phyloP scores from a whole-genome alignment of 2,888 invertebrate species.

The Caenorhabditis sp. region DNA sequence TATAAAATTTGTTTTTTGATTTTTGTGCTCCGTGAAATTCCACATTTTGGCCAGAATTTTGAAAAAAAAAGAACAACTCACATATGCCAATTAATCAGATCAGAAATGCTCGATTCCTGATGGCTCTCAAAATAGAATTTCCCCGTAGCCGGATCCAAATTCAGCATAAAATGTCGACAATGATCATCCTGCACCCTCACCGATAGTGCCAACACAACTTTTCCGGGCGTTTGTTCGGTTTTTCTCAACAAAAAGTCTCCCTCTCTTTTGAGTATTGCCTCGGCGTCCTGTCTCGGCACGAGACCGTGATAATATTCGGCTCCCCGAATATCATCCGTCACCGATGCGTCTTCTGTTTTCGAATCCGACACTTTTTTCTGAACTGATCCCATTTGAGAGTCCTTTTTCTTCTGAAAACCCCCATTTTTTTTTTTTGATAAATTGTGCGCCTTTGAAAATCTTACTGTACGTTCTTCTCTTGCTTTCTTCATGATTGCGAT shows the following conservation, averaged over 20 bases:
- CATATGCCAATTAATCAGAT: slow-evolving; percentile 58
- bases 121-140: slow-evolving; percentile 45
- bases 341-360: slow-evolving; percentile 33
- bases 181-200: slow-evolving; percentile 41
- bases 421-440: no score
- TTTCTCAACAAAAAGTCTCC: slow-evolving; percentile 62
- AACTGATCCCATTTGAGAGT: slow-evolving; percentile 34
- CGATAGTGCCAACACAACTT: slow-evolving; percentile 55
- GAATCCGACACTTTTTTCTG: slow-evolving; percentile 17
- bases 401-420: slow-evolving; percentile 36
- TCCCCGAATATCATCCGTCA: slow-evolving; percentile 56
- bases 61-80: slow-evolving; percentile 9
- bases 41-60: not conserved
- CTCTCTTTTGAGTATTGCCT: slow-evolving; percentile 54
- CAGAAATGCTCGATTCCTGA: slow-evolving; percentile 50
- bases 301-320: slow-evolving; percentile 66
- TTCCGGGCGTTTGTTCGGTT: slow-evolving; percentile 54
- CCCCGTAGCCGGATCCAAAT: slow-evolving; percentile 35
- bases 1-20: no score
- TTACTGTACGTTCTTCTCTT: not conserved
- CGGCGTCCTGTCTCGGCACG: slow-evolving; percentile 57
- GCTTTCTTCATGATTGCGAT: not conserved
- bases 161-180: slow-evolving; percentile 57
- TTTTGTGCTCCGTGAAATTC: no score
- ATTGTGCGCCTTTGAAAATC: not conserved